A percentile compares a stretch with the other conserved stretches of the same genome.
phyloP scores from a whole-genome alignment of 2,113 vertebrate genomes.

The Silurus asotus region DNA sequence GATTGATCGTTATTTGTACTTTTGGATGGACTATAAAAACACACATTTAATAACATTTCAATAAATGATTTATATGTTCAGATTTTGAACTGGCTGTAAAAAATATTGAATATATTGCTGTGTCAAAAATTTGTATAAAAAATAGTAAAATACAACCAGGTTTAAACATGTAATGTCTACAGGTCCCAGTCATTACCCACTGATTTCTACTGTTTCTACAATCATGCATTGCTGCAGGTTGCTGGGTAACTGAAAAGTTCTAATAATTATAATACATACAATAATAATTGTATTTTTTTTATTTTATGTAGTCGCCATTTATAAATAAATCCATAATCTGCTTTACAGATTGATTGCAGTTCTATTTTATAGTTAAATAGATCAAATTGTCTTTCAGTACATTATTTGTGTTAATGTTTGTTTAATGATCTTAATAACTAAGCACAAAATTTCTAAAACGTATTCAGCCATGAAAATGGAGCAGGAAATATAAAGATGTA shows the following conservation, averaged over 20 bases:
- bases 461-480: no score
- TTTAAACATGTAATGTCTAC: not conserved
- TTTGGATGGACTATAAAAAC: not conserved
- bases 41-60: not conserved
- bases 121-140: no score
- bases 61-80: not conserved
- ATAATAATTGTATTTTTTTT: not conserved
- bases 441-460: not conserved
- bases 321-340: not conserved
- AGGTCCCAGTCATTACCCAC: not conserved
- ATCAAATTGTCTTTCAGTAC: not conserved
- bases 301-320: not conserved
- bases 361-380: not conserved
- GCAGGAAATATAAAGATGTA: not conserved
- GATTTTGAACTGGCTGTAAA: not conserved
- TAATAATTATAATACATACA: not conserved
- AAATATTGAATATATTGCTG: not conserved
- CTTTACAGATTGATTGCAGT: not conserved
- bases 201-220: not conserved
- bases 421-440: not conserved
- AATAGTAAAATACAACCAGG: not conserved
- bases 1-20: not conserved
- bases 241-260: not conserved
- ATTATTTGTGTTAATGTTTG: not conserved
- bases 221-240: not conserved